These are phyloP conservation scores for Phodopus roborovskii DNA, from an alignment of 2,113 vertebrate genomes.

Conservation along the genomic window DNA sequence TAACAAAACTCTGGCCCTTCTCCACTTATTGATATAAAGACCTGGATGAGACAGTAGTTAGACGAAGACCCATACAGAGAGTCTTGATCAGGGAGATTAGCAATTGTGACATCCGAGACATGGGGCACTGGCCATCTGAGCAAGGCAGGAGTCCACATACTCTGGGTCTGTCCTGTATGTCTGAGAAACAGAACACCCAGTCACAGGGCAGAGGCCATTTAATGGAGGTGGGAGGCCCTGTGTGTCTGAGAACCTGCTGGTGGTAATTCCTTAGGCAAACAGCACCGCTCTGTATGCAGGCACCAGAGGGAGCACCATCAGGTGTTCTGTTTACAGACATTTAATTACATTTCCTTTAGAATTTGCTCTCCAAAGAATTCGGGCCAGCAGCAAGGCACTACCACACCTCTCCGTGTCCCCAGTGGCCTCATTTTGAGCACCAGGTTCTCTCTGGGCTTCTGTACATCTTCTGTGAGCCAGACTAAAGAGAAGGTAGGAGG, in stretches of 20 bases:
- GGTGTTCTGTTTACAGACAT: slow-evolving; percentile 83
- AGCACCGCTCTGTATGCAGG: slow-evolving; percentile 78
- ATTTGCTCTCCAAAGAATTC: slow-evolving; percentile 84
- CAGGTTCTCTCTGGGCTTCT: slow-evolving; percentile 52
- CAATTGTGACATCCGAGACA: background rate
- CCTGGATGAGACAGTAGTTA: background rate
- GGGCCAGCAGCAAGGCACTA: slow-evolving; percentile 73
- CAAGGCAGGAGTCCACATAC: background rate
- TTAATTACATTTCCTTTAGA: slow-evolving; percentile 86
- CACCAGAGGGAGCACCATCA: slow-evolving; percentile 81
- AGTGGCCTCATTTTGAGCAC: slow-evolving; percentile 67
- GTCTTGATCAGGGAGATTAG: background rate
- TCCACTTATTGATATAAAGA: background rate
- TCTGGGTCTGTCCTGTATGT: background rate
- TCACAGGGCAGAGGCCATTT: background rate
- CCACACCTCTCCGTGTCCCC: slow-evolving; percentile 78
- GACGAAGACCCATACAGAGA: background rate
- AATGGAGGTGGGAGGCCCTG: background rate
- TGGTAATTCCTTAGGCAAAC: slow-evolving; percentile 83
- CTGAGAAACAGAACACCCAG: background rate
- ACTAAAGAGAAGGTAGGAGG: slow-evolving; percentile 57
- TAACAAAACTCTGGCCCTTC: background rate
- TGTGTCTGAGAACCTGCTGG: slow-evolving; percentile 67
- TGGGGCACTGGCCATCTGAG: fast-evolving
- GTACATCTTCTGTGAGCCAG: slow-evolving; percentile 73